Percentiles rank a stretch among this genome's conserved stretches.
These are phyloP conservation scores for Proteles cristata DNA, from an alignment of 2,113 vertebrate species.

Conservation along the genomic window DNA sequence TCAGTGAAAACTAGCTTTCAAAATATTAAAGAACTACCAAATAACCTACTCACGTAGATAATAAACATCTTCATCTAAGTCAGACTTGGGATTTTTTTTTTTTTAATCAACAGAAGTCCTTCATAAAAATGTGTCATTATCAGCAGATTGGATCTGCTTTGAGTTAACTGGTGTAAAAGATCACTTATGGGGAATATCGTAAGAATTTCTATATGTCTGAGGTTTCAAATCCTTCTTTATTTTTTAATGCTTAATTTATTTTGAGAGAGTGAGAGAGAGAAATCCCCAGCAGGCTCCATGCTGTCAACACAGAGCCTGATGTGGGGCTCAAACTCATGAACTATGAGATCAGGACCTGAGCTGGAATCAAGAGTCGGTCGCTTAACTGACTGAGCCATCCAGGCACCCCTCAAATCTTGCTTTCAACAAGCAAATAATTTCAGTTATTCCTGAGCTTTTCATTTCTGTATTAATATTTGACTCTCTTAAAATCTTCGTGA, in stretches of 20 bases:
- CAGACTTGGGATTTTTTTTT: background rate
- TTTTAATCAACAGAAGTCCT: conserved; percentile 75
- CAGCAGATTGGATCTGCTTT: conserved; percentile 90
- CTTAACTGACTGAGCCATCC: no score
- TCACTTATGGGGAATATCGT: conserved; percentile 89
- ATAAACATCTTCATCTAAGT: background rate
- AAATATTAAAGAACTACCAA: background rate
- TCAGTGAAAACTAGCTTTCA: background rate
- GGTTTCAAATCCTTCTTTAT: conserved; percentile 87
- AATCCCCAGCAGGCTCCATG: no score
- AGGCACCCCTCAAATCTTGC: conserved; percentile 84
- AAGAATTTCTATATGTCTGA: conserved; percentile 89
- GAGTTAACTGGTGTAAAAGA: conserved; percentile 89
- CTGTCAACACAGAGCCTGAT: no score
- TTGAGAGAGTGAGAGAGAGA: no score
- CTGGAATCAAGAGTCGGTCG: no score
- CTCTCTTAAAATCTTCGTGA: conserved; percentile 38
- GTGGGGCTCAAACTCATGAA: no score
- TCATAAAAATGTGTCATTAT: conserved; percentile 86
- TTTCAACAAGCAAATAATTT: conserved; percentile 60
- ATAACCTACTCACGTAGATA: background rate
- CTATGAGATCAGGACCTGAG: no score
- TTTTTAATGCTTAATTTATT: no score
- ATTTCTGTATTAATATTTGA: background rate
- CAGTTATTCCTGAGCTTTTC: conserved; percentile 56